Evolutionary conservation across 2,888 invertebrate species (phyloP), one percentile per base, ranked within the genome.

Genomic region (Chalcosyrphus nemorum): DNA sequence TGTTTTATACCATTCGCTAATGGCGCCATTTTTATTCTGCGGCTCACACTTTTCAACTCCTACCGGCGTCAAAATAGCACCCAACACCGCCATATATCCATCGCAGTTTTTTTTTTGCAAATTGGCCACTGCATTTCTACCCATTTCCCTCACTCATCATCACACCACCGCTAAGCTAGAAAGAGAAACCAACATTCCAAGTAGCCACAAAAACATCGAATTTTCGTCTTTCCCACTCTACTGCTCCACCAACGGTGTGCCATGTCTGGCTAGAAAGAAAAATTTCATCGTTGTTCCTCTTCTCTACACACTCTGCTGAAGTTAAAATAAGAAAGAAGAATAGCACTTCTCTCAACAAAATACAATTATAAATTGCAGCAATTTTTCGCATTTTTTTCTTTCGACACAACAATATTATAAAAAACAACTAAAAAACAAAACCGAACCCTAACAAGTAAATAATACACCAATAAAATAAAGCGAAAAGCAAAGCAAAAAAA

Each of bases 301-400:
- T 84, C 75, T 84, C 74, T 80, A 70, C 45, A 70, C 45, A 80
- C 80, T 84, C 80, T 75, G 65, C 74, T 80, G 59, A 80, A 84
- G 84, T 80, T 57, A 75, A 84, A 84, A 84, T 80, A 84, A 84
- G 84, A 80, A 80, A 70, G 78, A 78, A 84, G 80, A 80, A 84
- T 74, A 84, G 80, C 63, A 80, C 84, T 84, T 84, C 80, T 84
- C 78, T 82, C 72, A 66, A 78, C 77, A 82, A 82, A 82, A 78
- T 82, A 82, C 65, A 82, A 78, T 74, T 84, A n/a, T n/a, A 41
- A 74, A 84, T 82, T 82, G 81, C 81, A 86, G 81, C 81, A 86
- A 78, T 86, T 75, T 81, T 85, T 86, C 81, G 86, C 86, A 80
- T 80, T 74, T 68, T n/a, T 72, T 84, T 82, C 78, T 84, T 80